Base-by-base conservation (phyloP, 2,113 vertebrate genomes). In the Fregetta grallaria region DNA sequence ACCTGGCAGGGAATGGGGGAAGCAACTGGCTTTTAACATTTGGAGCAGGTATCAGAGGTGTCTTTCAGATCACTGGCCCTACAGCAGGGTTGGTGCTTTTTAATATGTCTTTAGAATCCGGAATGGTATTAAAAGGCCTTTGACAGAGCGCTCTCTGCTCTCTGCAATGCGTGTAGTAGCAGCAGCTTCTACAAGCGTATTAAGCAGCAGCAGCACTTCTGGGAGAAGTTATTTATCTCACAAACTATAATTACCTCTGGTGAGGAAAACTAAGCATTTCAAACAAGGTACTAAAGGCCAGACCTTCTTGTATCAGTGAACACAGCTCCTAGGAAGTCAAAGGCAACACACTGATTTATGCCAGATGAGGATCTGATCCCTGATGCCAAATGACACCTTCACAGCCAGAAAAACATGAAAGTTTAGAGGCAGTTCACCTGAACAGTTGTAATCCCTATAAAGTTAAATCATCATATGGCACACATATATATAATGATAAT, bases 181-280 rank as follows among this genome's bases (percentile, higher is more conserved):
- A 36, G 77, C 88, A 97, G 76, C 71, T 85, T 92, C 88, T 93
- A 68, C 58, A 83, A 17, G n/a, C 1, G 2, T 6, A 53, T 82
- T 92, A 92, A 92, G 87, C 83, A 96, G 83, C 91, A 97, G 88
- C 72, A 96, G 73, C 75, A 40, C 92, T 94, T 88, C 96, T 74
- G 73, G 82, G 76, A 96, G 79, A 86, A 91, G 36, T 63, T 72
- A 91, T 79, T 97, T 81, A 82, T 96, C 96, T 97, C 92, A 97
- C 89, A 96, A 95, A 96, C 93, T 95, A 74, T 97, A 96, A 96
- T 96, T 94, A 91, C 71, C 71, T 86, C 68, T 86, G 29, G 18
- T 56, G 61, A 75, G 42, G 70, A 82, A 85, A 97, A 85, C 50
- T 21, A 68, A 72, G 44, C 70, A 67, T 89, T 97, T 90, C 76